phyloP scores from a whole-genome alignment of 2,888 invertebrate genomes.

The Melinopterus prodromus region DNA sequence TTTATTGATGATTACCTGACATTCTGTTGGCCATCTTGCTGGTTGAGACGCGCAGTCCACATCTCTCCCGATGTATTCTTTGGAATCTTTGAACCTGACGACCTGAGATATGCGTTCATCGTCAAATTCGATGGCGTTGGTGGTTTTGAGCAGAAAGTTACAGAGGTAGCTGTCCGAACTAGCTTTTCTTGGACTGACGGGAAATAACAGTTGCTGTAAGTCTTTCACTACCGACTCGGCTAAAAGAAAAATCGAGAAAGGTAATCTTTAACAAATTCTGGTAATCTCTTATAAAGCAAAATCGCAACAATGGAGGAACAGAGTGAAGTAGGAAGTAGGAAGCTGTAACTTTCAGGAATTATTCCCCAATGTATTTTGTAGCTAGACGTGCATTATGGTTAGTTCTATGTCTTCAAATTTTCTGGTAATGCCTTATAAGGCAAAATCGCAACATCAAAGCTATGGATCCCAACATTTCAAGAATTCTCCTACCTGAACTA shows the following conservation, averaged over 20 bases:
- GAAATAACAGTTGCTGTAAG: conserved; percentile 74
- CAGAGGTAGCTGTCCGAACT: conserved; percentile 68
- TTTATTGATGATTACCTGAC: conserved; percentile 69
- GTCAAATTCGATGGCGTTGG: conserved; percentile 53
- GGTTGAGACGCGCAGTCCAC: conserved; percentile 71
- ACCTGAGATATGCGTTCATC: conserved; percentile 57
- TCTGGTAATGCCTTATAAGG: too few species aligned
- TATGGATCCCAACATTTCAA: too few species aligned
- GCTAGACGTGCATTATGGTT: too few species aligned
- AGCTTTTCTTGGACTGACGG: conserved; percentile 55
- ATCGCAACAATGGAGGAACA: neutral
- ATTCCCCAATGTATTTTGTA: too few species aligned
- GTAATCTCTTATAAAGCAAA: neutral
- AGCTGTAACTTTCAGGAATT: too few species aligned
- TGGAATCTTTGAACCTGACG: conserved; percentile 75
- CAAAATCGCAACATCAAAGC: too few species aligned
- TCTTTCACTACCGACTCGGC: conserved; percentile 64
- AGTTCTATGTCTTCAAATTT: too few species aligned
- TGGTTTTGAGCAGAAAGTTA: conserved; percentile 73
- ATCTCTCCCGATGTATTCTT: conserved; percentile 69
- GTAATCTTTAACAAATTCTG: too few species aligned
- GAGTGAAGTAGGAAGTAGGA: neutral
- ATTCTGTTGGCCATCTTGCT: conserved; percentile 88
- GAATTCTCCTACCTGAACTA: too few species aligned
- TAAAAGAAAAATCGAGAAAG: conserved; percentile 20